Conservation (phyloP, 2,797 vertebrate species). For the Squalus acanthias region DNA sequence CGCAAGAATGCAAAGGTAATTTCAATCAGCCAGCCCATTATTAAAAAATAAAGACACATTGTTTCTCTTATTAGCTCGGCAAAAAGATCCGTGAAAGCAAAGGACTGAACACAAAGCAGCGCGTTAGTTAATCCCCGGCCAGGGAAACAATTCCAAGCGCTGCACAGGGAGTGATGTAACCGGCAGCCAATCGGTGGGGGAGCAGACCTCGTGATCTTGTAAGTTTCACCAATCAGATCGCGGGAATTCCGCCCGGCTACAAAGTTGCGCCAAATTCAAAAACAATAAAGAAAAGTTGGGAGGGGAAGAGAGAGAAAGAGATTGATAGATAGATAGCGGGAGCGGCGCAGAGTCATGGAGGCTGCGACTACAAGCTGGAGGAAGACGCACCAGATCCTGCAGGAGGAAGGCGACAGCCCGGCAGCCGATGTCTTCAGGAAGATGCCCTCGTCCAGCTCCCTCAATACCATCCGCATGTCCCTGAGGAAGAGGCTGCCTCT, state of each 20-base stretch:
- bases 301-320: not conserved
- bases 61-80: not conserved
- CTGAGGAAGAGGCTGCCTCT: slow-evolving; percentile 75
- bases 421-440: slow-evolving; percentile 59
- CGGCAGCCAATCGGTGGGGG: slow-evolving; percentile 42
- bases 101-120: not conserved
- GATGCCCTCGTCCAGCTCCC: slow-evolving; percentile 60
- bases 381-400: slow-evolving; percentile 61
- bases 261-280: slow-evolving; percentile 68
- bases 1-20: not conserved
- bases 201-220: no score
- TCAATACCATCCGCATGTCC: slow-evolving; percentile 73
- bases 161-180: not conserved
- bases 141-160: not conserved
- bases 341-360: slow-evolving; percentile 40
- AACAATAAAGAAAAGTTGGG: slow-evolving; percentile 43
- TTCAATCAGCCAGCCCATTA: not conserved
- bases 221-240: not conserved
- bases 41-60: not conserved
- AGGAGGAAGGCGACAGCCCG: slow-evolving; percentile 67
- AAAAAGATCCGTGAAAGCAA: not conserved
- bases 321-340: not conserved
- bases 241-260: slow-evolving; percentile 31
- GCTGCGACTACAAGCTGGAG: slow-evolving; percentile 59
- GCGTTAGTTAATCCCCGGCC: not conserved